Evolutionary conservation across 2,888 invertebrate species (phyloP), one percentile per base, ranked within the genome.

Genomic region (Lasioglossum malachurum): DNA sequence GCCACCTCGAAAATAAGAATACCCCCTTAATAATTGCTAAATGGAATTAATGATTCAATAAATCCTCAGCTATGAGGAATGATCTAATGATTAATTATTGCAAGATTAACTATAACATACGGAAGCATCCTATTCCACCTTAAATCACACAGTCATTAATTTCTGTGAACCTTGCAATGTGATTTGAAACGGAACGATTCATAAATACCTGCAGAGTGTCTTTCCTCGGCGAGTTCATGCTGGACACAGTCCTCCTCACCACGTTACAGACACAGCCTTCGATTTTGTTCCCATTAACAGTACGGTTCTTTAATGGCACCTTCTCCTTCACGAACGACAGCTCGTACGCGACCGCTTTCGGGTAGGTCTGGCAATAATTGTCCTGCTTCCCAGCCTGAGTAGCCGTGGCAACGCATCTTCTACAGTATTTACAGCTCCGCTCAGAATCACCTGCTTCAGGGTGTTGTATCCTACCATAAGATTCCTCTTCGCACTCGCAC

Each of bases 271-370:
- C 87, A 79, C 93, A 93, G 35, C 83, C 83, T 31, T 90, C 87
- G 4, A 83, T 80, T 80, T 87, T 92, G 27, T 57, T 82, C 14
- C 79, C 87, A 75, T 82, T 86, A 31, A 60, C 79, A 27, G 75
- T 72, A 75, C 86, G 89, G 84, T 83, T 89, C 7, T 82, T 76
- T 53, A 86, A 89, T 78, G 86, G 73, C 71, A 83, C 81, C 87
- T 87, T 89, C 14, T 91, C 82, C 81, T 90, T 91, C 12, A 94
- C 93, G 82, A 96, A 95, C 19, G 95, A 95, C 64, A 96, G 88
- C 78, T 96, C 95, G 80, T 96, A 96, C 19, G 96, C 96, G 31
- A 96, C 95, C 0, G 95, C 93, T 87, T 95, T 95, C 8, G 95
- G 94, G 87, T 94, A 94, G 75, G 88, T 91, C 77, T 93, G 88